Conservation (phyloP, 2,888 invertebrate genomes). For the Latheticus oryzae region DNA sequence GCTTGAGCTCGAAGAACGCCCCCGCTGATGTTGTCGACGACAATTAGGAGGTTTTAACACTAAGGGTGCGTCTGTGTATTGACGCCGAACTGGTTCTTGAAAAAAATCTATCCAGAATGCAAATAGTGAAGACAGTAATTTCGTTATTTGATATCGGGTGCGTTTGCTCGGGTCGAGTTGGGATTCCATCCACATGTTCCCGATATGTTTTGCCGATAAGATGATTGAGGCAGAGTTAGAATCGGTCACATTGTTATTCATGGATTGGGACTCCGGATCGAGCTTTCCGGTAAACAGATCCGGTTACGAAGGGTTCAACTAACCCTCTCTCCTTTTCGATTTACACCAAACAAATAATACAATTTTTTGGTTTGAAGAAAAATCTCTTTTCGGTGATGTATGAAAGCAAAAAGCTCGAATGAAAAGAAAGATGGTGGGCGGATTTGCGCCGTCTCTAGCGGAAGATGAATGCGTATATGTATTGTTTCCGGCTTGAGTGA, state of each 20-base stretch:
- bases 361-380: too few species aligned
- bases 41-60: slow-evolving; percentile 59
- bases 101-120: too few species aligned
- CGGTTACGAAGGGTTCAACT: slow-evolving; percentile 50
- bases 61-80: slow-evolving; percentile 53
- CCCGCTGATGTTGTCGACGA: slow-evolving; percentile 52
- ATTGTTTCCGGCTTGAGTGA: slow-evolving; percentile 65
- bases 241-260: slow-evolving; percentile 52
- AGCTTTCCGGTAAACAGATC: slow-evolving; percentile 55
- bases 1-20: slow-evolving; percentile 40
- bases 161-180: slow-evolving; percentile 33
- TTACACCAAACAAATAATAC: too few species aligned
- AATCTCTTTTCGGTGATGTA: slow-evolving; percentile 49
- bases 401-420: slow-evolving; percentile 50
- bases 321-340: slow-evolving; percentile 42
- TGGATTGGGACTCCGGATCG: slow-evolving; percentile 53
- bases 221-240: slow-evolving; percentile 49
- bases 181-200: slow-evolving; percentile 54
- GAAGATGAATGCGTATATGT: slow-evolving; percentile 67
- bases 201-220: slow-evolving; percentile 56
- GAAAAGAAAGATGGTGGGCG: slow-evolving; percentile 37
- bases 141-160: slow-evolving; percentile 41
- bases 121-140: too few species aligned
- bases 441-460: slow-evolving; percentile 52
- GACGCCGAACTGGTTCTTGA: slow-evolving; percentile 45